These are phyloP conservation scores for Lochmaea crataegi DNA, from an alignment of 2,888 invertebrate genomes.

Conservation along the genomic window DNA sequence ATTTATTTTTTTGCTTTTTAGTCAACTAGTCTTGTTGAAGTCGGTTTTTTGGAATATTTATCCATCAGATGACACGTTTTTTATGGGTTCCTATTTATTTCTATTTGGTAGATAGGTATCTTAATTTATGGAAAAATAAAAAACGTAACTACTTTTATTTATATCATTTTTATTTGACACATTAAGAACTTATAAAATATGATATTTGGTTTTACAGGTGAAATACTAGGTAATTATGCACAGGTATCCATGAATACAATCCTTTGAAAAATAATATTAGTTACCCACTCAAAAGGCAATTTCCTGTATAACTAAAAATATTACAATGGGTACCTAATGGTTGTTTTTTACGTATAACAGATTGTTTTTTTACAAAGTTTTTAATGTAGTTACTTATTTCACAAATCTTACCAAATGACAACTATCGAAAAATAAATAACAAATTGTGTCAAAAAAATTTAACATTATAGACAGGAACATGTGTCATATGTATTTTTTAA, in stretches of 20 bases:
- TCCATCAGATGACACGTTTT: too few species aligned
- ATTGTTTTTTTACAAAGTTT: too few species aligned
- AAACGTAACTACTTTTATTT: neutral
- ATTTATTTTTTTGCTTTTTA: too few species aligned
- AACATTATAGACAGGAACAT: neutral
- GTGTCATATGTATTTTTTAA: too few species aligned
- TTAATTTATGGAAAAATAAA: neutral
- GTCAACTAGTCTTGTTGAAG: too few species aligned
- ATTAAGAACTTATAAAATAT: constrained; percentile 47
- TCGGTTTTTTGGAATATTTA: too few species aligned
- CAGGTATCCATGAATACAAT: constrained; percentile 1
- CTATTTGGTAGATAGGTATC: too few species aligned
- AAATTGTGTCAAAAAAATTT: neutral
- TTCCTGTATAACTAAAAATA: neutral
- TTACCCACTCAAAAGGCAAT: neutral
- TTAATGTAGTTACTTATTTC: too few species aligned
- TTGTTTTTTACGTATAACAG: too few species aligned
- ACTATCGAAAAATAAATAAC: neutral
- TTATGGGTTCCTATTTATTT: too few species aligned
- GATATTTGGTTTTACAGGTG: constrained; percentile 47
- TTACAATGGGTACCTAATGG: too few species aligned
- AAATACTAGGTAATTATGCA: constrained; percentile 31
- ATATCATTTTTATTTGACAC: constrained; percentile 41
- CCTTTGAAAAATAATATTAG: neutral
- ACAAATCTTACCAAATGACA: too few species aligned